These are phyloP conservation scores for Thinocorus orbignyianus DNA, from an alignment of 2,113 vertebrate genomes.

Conservation along the genomic window DNA sequence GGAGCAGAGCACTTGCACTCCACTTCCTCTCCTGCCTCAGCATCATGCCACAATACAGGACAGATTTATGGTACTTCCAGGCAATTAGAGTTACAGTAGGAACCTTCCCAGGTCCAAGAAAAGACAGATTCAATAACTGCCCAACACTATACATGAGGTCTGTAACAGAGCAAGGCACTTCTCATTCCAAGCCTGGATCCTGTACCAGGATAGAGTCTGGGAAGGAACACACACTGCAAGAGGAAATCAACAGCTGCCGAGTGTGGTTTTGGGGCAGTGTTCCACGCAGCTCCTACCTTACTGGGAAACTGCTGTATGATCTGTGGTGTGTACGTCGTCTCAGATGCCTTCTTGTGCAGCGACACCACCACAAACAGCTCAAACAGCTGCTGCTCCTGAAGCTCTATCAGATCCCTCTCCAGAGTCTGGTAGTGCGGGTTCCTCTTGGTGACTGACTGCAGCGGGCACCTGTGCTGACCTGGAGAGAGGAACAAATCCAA, in stretches of 20 bases:
- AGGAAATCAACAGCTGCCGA: neutral
- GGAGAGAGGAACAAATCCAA: neutral
- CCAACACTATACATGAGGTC: neutral
- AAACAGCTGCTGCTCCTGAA: constrained; percentile 93
- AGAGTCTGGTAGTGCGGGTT: constrained; percentile 91
- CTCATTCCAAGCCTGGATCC: neutral
- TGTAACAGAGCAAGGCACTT: neutral
- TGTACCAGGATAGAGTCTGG: neutral
- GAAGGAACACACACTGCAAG: neutral
- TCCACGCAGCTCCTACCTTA: constrained; percentile 77
- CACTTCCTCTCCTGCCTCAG: neutral
- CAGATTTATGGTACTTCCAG: neutral
- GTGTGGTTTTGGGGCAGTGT: neutral
- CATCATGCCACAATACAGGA: neutral
- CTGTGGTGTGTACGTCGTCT: constrained; percentile 83
- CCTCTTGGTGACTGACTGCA: constrained; percentile 83
- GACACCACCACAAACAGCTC: constrained; percentile 97
- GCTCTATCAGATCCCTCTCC: constrained; percentile 91
- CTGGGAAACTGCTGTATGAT: constrained; percentile 95
- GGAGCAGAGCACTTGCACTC: neutral
- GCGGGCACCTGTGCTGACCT: constrained; percentile 80
- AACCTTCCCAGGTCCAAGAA: neutral
- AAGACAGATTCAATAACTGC: neutral
- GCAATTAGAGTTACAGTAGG: neutral
- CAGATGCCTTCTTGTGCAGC: constrained; percentile 83